Percentiles rank a stretch among this genome's conserved stretches.
Conservation (phyloP, 2,888 invertebrate species). For the Lacanobia wlatinum region DNA sequence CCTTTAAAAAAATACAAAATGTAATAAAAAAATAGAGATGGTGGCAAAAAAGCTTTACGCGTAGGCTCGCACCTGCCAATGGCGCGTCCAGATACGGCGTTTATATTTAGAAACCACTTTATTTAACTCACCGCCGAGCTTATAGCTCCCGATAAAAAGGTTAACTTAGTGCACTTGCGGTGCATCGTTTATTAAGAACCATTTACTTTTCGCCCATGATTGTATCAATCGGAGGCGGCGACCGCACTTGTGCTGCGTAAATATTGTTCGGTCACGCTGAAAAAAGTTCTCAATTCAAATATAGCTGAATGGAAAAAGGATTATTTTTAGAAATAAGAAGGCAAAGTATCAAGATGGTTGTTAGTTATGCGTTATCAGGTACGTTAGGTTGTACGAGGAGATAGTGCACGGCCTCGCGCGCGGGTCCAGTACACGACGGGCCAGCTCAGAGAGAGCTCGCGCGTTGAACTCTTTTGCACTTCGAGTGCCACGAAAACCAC, state of each 20-base stretch:
- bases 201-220: constrained; percentile 88
- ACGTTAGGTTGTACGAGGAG: constrained; percentile 81
- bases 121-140: constrained; percentile 88
- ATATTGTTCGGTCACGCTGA: constrained; percentile 69
- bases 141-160: constrained; percentile 87
- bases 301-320: constrained; percentile 60
- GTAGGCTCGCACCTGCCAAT: constrained; percentile 89
- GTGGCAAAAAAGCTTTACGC: constrained; percentile 82
- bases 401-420: constrained; percentile 78
- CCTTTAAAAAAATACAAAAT: constrained; percentile 80
- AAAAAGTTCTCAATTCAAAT: constrained; percentile 62
- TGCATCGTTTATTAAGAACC: constrained; percentile 86
- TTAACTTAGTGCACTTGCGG: constrained; percentile 84
- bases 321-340: constrained; percentile 65
- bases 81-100: constrained; percentile 88
- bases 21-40: constrained; percentile 77
- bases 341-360: constrained; percentile 76
- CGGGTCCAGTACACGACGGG: constrained; percentile 79
- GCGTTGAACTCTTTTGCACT: constrained; percentile 77
- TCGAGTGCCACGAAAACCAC: constrained; percentile 56
- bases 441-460: constrained; percentile 80
- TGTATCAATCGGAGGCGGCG: constrained; percentile 83
- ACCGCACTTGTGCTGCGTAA: constrained; percentile 69
- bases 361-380: constrained; percentile 85
- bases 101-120: constrained; percentile 91